A percentile compares a stretch with the other conserved stretches of the same genome.
Conservation (phyloP, 2,888 invertebrate species). For the Lysandra bellargus region DNA sequence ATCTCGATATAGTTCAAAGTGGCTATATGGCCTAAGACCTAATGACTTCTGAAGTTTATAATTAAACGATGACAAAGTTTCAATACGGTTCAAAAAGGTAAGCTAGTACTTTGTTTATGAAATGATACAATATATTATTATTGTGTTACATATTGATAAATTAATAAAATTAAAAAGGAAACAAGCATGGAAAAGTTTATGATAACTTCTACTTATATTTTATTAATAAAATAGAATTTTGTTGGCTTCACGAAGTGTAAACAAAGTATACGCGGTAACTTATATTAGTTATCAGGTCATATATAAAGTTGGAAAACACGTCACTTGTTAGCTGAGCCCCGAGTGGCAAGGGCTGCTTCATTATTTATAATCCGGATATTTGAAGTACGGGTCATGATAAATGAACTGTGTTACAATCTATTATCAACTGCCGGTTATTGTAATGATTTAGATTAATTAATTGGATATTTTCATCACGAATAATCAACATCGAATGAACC, state of each 20-base stretch:
- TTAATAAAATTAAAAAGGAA: too few relatives aligned
- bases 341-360: background rate
- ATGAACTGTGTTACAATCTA: background rate
- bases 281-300: background rate
- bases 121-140: too few relatives aligned
- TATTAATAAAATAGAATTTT: too few relatives aligned
- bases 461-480: conserved; percentile 2
- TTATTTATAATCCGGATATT: conserved; percentile 24
- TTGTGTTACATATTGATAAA: too few relatives aligned
- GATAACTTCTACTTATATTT: too few relatives aligned
- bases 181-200: too few relatives aligned
- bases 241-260: background rate
- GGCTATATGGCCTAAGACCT: background rate
- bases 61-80: background rate
- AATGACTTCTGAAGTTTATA: background rate
- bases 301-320: background rate
- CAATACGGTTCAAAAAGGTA: background rate
- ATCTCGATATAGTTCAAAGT: background rate
- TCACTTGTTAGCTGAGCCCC: conserved; percentile 4
- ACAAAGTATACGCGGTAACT: background rate
- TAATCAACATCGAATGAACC: background rate
- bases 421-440: background rate
- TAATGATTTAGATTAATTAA: conserved; percentile 19
- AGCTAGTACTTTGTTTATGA: too few relatives aligned
- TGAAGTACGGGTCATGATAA: conserved; percentile 17